A percentile compares a stretch with the other conserved stretches of the same genome.
Conservation (phyloP, 2,797 vertebrate genomes). For the Clarias fuscus region DNA sequence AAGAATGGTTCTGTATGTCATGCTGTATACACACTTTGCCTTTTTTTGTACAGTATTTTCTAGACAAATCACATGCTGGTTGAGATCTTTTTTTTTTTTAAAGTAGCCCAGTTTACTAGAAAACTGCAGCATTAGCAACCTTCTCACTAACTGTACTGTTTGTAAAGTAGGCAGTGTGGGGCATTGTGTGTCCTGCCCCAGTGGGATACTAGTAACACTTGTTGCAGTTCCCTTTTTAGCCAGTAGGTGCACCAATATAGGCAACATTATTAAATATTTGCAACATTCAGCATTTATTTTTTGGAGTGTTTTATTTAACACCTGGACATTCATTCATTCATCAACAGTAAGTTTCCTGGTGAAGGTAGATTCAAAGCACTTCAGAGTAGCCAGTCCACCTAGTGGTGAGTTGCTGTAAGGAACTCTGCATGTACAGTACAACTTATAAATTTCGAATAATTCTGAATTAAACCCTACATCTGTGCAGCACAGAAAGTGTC, state of each 20-base stretch:
- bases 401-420: not conserved
- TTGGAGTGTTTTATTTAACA: not conserved
- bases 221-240: not conserved
- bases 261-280: no score
- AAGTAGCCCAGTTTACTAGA: not conserved
- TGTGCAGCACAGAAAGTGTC: not conserved
- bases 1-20: no score
- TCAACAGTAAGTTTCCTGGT: not conserved
- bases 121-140: not conserved
- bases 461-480: not conserved
- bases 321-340: not conserved
- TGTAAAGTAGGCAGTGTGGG: not conserved
- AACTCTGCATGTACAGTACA: not conserved
- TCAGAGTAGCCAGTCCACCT: not conserved
- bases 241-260: not conserved
- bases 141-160: not conserved
- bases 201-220: not conserved
- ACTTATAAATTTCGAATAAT: no score
- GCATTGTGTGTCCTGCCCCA: not conserved
- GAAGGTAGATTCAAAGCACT: not conserved
- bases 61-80: no score
- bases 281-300: not conserved
- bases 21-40: no score
- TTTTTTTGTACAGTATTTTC: no score
- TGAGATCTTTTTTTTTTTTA: not conserved